These are phyloP conservation scores for Cacatua alba DNA, from an alignment of 2,113 vertebrate genomes.

Conservation along the genomic window DNA sequence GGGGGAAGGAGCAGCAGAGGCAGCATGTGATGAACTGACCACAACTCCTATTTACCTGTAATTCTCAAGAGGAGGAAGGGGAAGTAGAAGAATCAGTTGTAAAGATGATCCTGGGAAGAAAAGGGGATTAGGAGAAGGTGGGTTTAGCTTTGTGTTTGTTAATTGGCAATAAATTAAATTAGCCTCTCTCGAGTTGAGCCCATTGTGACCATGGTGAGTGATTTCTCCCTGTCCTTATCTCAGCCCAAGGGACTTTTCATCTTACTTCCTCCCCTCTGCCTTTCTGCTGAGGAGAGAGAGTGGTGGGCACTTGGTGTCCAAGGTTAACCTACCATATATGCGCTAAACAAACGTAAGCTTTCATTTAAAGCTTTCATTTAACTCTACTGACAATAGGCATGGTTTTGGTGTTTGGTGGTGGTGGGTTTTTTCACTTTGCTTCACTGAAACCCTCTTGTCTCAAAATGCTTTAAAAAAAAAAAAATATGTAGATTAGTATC, in stretches of 20 bases:
- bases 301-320: neutral
- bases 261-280: neutral
- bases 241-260: neutral
- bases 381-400: neutral
- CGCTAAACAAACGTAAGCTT: neutral
- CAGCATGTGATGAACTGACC: neutral
- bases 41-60: rapidly evolving
- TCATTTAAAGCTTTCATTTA: neutral
- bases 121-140: neutral
- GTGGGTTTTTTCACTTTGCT: neutral
- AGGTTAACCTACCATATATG: neutral
- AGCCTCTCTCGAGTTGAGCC: neutral
- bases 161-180: neutral
- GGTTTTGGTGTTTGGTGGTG: neutral
- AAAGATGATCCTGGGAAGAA: neutral
- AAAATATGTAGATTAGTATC: neutral
- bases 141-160: neutral
- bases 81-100: neutral
- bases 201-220: neutral
- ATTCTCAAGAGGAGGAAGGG: neutral
- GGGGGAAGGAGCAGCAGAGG: too few relatives aligned
- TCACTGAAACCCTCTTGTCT: neutral
- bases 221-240: neutral
- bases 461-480: neutral
- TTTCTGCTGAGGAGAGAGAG: neutral